phyloP scores from a whole-genome alignment of 2,888 invertebrate genomes.

The Harpagoxenus sublaevis region DNA sequence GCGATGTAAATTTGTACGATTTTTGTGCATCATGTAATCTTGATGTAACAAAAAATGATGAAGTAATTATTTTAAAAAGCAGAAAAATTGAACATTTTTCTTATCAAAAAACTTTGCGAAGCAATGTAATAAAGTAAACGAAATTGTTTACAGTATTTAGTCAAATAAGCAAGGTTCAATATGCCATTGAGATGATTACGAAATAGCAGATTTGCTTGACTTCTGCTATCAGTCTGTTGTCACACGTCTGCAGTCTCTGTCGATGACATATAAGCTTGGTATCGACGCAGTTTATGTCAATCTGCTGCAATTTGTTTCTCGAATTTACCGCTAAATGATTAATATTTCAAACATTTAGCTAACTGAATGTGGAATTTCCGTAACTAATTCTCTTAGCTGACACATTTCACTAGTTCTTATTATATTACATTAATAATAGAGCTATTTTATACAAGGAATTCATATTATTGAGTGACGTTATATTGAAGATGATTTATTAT shows the following conservation, averaged over 20 bases:
- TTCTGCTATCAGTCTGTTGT: not conserved
- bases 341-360: not conserved
- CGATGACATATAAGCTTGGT: not conserved
- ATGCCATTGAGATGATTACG: not conserved
- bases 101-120: not conserved
- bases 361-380: not conserved
- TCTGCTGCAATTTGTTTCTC: conserved; percentile 1
- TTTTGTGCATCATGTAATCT: not conserved
- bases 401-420: conserved; percentile 13
- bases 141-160: not conserved
- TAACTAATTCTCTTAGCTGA: not conserved
- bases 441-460: not conserved
- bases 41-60: not conserved
- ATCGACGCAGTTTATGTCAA: not conserved
- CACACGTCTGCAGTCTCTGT: not conserved
- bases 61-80: not conserved
- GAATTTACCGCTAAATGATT: not conserved
- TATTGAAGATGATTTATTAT: conserved; percentile 71
- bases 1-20: not conserved
- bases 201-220: not conserved
- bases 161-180: not conserved
- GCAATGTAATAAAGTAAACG: not conserved
- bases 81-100: not conserved
- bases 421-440: not conserved
- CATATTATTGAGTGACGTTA: not conserved